phyloP scores from a whole-genome alignment of 2,113 vertebrate species.

The Ameiurus melas region DNA sequence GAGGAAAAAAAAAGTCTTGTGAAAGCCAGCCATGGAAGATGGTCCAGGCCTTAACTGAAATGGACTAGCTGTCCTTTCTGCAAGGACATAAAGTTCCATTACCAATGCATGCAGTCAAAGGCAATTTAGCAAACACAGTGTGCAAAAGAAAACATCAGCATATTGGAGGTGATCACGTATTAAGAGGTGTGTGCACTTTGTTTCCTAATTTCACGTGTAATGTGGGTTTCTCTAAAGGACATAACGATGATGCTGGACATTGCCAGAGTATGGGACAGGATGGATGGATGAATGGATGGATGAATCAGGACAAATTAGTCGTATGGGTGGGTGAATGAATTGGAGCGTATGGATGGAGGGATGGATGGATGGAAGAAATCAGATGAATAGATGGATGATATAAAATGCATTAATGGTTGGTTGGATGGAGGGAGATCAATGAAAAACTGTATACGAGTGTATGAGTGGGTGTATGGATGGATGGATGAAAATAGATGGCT shows the following conservation, averaged over 20 bases:
- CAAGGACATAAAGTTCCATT: slow-evolving; percentile 99
- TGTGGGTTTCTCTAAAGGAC: slow-evolving; percentile 69
- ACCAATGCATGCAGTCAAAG: slow-evolving; percentile 99
- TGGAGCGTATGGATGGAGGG: background rate
- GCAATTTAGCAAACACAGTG: slow-evolving; percentile 98
- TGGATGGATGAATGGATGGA: slow-evolving; percentile 4
- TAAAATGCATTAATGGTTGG: background rate
- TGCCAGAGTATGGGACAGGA: background rate
- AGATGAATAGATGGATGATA: background rate
- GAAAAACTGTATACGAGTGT: background rate
- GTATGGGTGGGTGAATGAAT: slow-evolving; percentile 12
- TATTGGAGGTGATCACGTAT: slow-evolving; percentile 82
- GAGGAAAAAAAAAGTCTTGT: slow-evolving; percentile 69
- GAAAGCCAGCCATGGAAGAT: slow-evolving; percentile 80
- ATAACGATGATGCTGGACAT: slow-evolving; percentile 15
- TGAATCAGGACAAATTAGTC: background rate
- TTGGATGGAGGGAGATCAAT: background rate
- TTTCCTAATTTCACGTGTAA: slow-evolving; percentile 70
- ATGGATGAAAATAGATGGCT: background rate
- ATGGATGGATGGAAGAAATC: background rate
- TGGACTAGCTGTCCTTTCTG: slow-evolving; percentile 97
- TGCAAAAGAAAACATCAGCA: slow-evolving; percentile 98
- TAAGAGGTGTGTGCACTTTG: slow-evolving; percentile 74
- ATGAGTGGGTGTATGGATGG: background rate
- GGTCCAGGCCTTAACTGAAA: slow-evolving; percentile 93